Evolutionary conservation across 2,797 vertebrate genomes (phyloP).

Genomic region (Crocodylus rhombifer): DNA sequence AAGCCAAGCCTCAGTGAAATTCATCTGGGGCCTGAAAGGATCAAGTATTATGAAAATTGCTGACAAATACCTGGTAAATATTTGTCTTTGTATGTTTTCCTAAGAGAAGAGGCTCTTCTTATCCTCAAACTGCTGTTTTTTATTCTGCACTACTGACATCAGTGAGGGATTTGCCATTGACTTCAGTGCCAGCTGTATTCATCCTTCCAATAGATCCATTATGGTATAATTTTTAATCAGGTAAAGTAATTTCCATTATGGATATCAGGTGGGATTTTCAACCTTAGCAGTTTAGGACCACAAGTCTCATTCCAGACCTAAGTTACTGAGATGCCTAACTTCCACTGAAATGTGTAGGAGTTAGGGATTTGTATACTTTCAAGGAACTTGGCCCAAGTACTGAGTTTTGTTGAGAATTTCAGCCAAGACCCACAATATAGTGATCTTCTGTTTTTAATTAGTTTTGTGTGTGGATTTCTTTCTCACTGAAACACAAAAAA

Average conservation of each 20-base stretch:
- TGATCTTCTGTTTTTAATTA: neutral
- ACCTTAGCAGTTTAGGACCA: neutral
- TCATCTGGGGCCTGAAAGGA: neutral
- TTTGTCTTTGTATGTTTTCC: neutral
- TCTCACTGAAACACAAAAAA: neutral
- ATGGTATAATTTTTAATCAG: neutral
- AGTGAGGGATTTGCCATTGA: accelerated
- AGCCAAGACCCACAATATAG: neutral
- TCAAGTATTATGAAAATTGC: neutral
- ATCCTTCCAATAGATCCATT: neutral
- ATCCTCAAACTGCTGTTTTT: neutral
- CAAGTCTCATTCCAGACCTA: neutral
- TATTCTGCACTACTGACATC: neutral
- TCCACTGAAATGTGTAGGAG: conserved; percentile 17
- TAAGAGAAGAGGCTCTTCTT: neutral
- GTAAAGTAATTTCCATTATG: neutral
- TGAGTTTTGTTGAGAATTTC: neutral
- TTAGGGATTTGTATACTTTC: neutral
- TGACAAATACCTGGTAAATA: neutral
- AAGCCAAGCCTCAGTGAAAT: neutral
- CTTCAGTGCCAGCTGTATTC: neutral
- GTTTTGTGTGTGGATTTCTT: neutral
- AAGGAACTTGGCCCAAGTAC: neutral
- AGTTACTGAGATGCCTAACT: neutral
- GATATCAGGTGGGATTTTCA: neutral